Base-by-base conservation (phyloP, 2,888 invertebrate genomes). In the Thereva unica region DNA sequence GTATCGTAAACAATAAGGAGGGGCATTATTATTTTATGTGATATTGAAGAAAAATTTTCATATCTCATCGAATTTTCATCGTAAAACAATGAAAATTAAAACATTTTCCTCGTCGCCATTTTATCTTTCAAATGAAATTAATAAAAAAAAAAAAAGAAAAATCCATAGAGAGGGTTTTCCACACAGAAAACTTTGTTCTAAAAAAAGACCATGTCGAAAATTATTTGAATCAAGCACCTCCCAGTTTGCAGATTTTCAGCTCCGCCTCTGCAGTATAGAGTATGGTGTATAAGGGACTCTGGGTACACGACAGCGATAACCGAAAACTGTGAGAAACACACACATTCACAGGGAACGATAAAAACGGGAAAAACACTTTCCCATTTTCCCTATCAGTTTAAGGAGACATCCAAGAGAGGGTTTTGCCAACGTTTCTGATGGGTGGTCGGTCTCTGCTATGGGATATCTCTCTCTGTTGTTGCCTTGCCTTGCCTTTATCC, bases 191-290 rank as follows among this genome's bases (percentile, higher is more conserved):
- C n/a, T n/a, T 6, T 12, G 4, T 47, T 47, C 2, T 10, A n/a
- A 45, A 56, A 56, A 64, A 63, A 47, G 49, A 54, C 23, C 55
- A 65, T 34, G 34, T 10, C 40, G n/a, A 23, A n/a, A 37, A 64
- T 12, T n/a, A 12, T 4, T 0, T n/a, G 34, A 47, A 8, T 45
- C 12, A 57, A 64, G 66, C 68, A 65, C 68, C 68, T 66, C 68
- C 68, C 68, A 68, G 56, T 61, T 66, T 64, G 49, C 44, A 44
- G 7, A 64, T 37, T 23, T 54, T 53, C 66, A 67, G 67, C 70
- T 70, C 70, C 70, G 68, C 70, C 70, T 64, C 61, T 70, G 70
- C 57, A 50, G 41, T 61, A 44, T 49, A 42, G 23, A 23, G 23
- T 23, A 23, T 23, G 23, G 23, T n/a, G n/a, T 23, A 23, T 23